phyloP scores from a whole-genome alignment of 2,888 invertebrate genomes.

The Oithona nana region DNA sequence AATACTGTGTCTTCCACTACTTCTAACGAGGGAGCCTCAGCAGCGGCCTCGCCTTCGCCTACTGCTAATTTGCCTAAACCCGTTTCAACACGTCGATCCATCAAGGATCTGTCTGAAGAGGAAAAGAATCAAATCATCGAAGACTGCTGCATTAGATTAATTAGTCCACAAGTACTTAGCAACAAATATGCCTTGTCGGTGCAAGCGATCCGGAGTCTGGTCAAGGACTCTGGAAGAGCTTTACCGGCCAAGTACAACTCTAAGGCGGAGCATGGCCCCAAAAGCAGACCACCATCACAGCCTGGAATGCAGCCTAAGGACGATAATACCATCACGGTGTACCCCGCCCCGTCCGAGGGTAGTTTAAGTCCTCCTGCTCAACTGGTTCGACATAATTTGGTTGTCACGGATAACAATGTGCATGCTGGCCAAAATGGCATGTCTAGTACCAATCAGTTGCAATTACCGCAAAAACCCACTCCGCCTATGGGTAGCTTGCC shows the following conservation, averaged over 20 bases:
- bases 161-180: conserved; percentile 5
- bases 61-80: background rate
- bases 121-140: background rate
- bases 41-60: background rate
- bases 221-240: conserved; percentile 6
- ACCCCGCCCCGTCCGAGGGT: background rate
- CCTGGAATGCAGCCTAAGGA: too few relatives aligned
- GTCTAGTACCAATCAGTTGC: background rate
- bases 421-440: too few relatives aligned
- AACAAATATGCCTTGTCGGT: background rate
- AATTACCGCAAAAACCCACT: background rate
- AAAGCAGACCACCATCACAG: too few relatives aligned
- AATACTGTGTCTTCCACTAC: background rate
- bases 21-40: background rate
- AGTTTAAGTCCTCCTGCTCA: background rate
- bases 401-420: background rate
- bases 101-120: background rate
- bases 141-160: background rate
- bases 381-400: background rate
- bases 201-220: background rate
- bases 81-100: background rate
- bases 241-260: conserved; percentile 13
- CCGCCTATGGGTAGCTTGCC: background rate
- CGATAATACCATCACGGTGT: background rate
- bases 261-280: too few relatives aligned